These are phyloP conservation scores for Mylabris phalerata DNA, from an alignment of 1,140 invertebrate species.

Conservation along the genomic window DNA sequence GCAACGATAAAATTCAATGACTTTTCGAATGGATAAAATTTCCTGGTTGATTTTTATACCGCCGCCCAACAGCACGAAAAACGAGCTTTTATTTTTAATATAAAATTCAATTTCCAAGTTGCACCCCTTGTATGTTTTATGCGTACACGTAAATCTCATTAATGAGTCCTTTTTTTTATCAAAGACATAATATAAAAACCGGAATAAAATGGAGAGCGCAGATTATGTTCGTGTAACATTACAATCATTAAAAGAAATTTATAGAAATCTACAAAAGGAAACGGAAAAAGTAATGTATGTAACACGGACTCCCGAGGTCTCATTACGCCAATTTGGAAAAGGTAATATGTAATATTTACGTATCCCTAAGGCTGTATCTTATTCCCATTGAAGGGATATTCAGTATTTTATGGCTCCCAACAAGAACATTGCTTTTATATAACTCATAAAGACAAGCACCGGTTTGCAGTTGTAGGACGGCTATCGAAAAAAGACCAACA, in stretches of 20 bases:
- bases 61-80: no score
- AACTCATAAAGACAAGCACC: constrained; percentile 19
- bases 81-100: no score
- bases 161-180: not conserved
- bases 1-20: no score
- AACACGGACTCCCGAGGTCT: constrained; percentile 1
- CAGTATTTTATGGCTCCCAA: constrained; percentile 15
- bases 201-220: not conserved
- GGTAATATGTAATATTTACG: constrained; percentile 14
- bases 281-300: not conserved
- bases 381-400: constrained; percentile 3
- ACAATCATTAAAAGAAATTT: not conserved
- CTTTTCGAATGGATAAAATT: no score
- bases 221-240: not conserved
- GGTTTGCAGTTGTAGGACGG: not conserved
- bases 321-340: constrained; percentile 16
- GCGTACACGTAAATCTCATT: not conserved
- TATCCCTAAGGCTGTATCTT: constrained; percentile 6
- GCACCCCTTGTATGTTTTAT: not conserved
- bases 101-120: no score
- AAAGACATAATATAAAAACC: not conserved
- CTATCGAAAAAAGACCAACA: constrained; percentile 6
- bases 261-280: not conserved
- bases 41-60: no score
- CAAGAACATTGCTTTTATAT: constrained; percentile 21